Conservation (phyloP, 1,140 invertebrate genomes). For the Conus ventricosus region DNA sequence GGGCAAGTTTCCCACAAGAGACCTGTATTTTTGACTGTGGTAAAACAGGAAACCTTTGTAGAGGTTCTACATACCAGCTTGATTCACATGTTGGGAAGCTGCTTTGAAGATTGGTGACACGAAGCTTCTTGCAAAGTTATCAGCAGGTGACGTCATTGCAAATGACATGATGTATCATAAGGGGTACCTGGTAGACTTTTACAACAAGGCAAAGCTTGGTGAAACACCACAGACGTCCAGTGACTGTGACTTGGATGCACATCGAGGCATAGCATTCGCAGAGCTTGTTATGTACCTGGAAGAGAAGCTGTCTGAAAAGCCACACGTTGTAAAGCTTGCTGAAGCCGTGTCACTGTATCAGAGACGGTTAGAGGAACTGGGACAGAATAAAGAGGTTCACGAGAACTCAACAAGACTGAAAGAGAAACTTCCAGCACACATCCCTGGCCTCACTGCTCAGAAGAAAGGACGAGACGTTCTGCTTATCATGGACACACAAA, state of each 20-base stretch:
- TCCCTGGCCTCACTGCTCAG: slow-evolving; percentile 7
- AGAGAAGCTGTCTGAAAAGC: not conserved
- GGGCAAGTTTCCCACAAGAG: too few relatives aligned
- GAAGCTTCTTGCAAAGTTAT: too few relatives aligned
- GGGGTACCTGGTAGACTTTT: too few relatives aligned
- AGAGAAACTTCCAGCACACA: slow-evolving; percentile 4
- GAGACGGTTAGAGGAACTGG: not conserved
- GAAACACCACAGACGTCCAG: too few relatives aligned
- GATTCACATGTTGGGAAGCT: too few relatives aligned
- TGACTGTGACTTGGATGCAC: not conserved
- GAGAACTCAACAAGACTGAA: slow-evolving; percentile 19
- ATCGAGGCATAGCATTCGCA: not conserved
- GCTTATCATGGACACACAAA: not conserved
- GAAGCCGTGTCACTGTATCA: slow-evolving; percentile 5
- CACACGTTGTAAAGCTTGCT: slow-evolving; percentile 9
- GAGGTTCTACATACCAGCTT: too few relatives aligned
- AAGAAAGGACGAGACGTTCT: slow-evolving; percentile 14
- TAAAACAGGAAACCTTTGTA: too few relatives aligned
- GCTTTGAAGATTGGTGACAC: too few relatives aligned
- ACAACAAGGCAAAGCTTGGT: too few relatives aligned
- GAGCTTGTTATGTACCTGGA: slow-evolving; percentile 6
- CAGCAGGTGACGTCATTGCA: too few relatives aligned
- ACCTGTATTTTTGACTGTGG: too few relatives aligned
- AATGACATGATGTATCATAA: too few relatives aligned
- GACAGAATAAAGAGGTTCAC: not conserved